Evolutionary conservation across 2,797 vertebrate genomes (phyloP).

Genomic region (Macropus fuliginosus): DNA sequence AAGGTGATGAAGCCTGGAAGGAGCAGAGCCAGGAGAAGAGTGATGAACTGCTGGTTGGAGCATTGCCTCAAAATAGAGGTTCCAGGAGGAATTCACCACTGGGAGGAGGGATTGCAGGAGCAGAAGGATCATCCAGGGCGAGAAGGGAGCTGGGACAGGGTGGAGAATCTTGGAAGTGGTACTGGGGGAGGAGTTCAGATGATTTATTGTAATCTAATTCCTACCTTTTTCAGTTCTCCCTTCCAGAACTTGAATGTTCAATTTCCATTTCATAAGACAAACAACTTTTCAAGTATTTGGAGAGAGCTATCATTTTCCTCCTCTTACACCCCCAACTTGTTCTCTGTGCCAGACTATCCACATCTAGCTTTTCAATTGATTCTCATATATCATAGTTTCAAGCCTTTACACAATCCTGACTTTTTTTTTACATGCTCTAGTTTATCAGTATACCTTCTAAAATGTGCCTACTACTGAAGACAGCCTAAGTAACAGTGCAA

Average conservation of each 20-base stretch:
- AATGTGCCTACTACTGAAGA: not conserved
- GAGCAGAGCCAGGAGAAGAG: not conserved
- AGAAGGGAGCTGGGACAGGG: not conserved
- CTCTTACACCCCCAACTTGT: not conserved
- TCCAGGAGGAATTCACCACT: not conserved
- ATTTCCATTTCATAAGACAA: not conserved
- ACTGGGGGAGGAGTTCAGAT: not conserved
- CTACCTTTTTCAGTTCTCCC: not conserved
- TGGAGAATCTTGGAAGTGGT: not conserved
- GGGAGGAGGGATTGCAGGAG: no score
- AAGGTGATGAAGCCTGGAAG: not conserved
- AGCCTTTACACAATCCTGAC: not conserved
- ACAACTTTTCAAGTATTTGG: not conserved
- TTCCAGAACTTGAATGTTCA: not conserved
- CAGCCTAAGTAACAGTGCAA: not conserved
- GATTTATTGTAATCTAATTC: not conserved
- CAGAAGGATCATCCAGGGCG: not conserved
- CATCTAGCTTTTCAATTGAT: not conserved
- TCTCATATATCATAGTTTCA: not conserved
- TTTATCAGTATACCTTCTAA: not conserved
- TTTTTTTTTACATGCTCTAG: not conserved
- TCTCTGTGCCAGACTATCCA: not conserved
- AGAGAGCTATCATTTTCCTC: not conserved
- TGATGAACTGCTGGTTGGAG: not conserved
- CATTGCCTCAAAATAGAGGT: not conserved